These are phyloP conservation scores for Catamblyrhynchus diadema DNA, from an alignment of 2,797 vertebrate species.

Conservation along the genomic window DNA sequence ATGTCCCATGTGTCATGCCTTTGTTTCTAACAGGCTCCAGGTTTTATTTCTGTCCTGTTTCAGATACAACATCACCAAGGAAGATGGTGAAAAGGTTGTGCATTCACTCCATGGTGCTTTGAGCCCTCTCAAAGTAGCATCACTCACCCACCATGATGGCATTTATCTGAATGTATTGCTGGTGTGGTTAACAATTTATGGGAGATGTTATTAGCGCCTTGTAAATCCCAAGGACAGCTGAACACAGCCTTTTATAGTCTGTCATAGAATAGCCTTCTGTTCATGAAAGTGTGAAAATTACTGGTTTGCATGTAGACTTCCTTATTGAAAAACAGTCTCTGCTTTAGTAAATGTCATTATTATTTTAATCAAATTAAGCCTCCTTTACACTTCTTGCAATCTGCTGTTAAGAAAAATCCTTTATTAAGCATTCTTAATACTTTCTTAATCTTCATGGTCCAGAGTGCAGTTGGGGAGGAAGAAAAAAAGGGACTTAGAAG, in stretches of 20 bases:
- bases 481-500: neutral
- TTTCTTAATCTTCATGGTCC: slow-evolving; percentile 5
- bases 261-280: slow-evolving; percentile 6
- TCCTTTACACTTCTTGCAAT: neutral
- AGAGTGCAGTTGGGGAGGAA: neutral
- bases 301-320: neutral
- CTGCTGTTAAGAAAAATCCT: neutral
- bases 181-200: slow-evolving; percentile 13
- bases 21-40: neutral
- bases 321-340: slow-evolving; percentile 22
- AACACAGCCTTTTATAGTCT: slow-evolving; percentile 8
- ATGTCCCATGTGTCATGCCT: neutral
- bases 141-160: neutral
- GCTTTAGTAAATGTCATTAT: slow-evolving; percentile 47
- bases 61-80: neutral
- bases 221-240: slow-evolving; percentile 2
- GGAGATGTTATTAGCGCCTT: neutral
- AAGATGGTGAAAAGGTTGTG: neutral
- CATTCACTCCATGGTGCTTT: neutral
- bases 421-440: slow-evolving; percentile 13
- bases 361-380: slow-evolving; percentile 50
- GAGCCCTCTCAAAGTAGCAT: neutral
- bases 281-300: slow-evolving; percentile 41
- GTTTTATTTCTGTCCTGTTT: neutral
- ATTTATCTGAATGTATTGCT: slow-evolving; percentile 39